Evolutionary conservation across 2,113 vertebrate species (phyloP).

Genomic region (Trematomus loennbergii): DNA sequence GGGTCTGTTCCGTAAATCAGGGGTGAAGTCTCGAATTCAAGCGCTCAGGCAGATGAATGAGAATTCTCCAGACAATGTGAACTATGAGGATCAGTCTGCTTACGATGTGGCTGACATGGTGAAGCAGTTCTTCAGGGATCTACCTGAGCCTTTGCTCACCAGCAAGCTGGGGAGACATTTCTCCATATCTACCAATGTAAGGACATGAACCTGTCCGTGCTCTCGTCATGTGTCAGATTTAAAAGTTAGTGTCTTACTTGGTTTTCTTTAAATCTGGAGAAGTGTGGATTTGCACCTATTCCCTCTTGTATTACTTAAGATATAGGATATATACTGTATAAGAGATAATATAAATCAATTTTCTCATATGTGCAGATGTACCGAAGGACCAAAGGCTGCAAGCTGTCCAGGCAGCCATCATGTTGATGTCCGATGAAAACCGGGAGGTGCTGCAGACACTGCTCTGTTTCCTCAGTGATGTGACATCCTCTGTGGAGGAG

Average conservation of each 20-base stretch:
- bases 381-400: constrained; percentile 95
- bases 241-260: neutral
- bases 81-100: constrained; percentile 95
- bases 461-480: constrained; percentile 94
- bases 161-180: constrained; percentile 97
- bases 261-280: neutral
- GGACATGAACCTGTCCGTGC: constrained; percentile 34
- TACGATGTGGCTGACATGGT: constrained; percentile 99
- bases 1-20: constrained; percentile 96
- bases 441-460: constrained; percentile 94
- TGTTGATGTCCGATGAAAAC: constrained; percentile 97
- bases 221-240: neutral
- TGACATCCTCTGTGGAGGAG: constrained; percentile 92
- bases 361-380: constrained; percentile 84
- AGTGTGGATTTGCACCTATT: neutral
- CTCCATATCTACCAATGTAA: constrained; percentile 98
- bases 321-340: neutral
- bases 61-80: constrained; percentile 91
- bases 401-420: constrained; percentile 93
- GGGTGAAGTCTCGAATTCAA: constrained; percentile 97
- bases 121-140: constrained; percentile 97
- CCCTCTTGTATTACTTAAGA: no score
- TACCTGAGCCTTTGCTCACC: constrained; percentile 96
- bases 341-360: constrained; percentile 19
- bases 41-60: constrained; percentile 96